Evolutionary conservation across 2,113 vertebrate genomes (phyloP).

Genomic region (Eulemur macaco): DNA sequence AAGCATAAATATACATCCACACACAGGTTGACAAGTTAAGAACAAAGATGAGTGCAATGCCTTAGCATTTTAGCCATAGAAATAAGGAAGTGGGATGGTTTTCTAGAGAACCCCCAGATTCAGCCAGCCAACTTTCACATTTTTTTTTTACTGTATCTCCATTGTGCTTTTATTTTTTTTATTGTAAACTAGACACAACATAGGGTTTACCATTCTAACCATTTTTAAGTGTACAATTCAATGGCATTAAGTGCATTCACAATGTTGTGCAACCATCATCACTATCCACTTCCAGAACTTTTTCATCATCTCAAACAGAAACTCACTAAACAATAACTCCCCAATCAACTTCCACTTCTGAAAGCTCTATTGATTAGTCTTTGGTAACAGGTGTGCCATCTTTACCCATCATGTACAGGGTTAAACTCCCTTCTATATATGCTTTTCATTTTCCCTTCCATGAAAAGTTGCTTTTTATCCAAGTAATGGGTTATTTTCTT

Average conservation of each 20-base stretch:
- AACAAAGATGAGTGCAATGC: neutral
- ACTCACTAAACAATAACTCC: neutral
- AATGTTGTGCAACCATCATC: neutral
- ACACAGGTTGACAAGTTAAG: neutral
- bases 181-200: neutral
- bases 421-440: neutral
- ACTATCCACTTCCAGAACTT: neutral
- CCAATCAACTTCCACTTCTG: neutral
- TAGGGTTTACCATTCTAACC: neutral
- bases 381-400: neutral
- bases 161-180: neutral
- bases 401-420: neutral
- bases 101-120: neutral
- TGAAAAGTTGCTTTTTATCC: conserved; percentile 8
- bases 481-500: neutral
- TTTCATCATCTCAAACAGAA: neutral
- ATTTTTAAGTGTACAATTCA: neutral
- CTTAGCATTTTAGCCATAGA: neutral
- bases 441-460: conserved; percentile 1
- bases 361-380: neutral
- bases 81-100: conserved; percentile 30
- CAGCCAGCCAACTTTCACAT: neutral
- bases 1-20: neutral
- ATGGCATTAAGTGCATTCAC: neutral
- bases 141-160: neutral